phyloP scores from a whole-genome alignment of 2,113 vertebrate species.

The Gnathonemus longibarbis region DNA sequence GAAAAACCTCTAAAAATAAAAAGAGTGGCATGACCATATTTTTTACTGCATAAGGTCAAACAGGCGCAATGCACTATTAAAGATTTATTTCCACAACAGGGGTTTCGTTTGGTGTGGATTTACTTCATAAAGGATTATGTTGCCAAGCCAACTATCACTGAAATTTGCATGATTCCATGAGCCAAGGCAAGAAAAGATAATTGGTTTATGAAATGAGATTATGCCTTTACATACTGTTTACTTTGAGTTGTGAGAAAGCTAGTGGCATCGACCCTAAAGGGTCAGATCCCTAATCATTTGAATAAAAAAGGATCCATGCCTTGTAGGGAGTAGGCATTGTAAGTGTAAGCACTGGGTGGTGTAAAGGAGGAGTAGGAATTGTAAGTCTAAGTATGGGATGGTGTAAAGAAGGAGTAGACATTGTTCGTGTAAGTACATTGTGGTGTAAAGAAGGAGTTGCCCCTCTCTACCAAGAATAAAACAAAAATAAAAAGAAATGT shows the following conservation, averaged over 20 bases:
- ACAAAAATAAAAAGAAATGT: background rate
- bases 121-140: background rate
- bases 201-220: background rate
- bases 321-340: background rate
- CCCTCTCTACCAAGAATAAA: no score
- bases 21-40: background rate
- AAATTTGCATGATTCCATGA: conserved; percentile 3
- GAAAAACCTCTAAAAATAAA: background rate
- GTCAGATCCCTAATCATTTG: background rate
- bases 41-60: background rate
- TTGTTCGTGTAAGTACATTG: background rate
- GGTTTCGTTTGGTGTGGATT: background rate
- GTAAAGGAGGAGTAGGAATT: background rate
- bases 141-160: conserved; percentile 3
- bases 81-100: background rate
- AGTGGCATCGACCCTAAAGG: background rate
- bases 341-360: background rate
- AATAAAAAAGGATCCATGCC: background rate
- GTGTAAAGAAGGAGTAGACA: background rate
- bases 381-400: background rate
- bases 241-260: background rate
- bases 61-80: background rate
- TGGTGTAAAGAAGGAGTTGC: background rate
- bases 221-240: background rate
- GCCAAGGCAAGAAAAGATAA: conserved; percentile 2